phyloP scores from a whole-genome alignment of 2,888 invertebrate genomes.

The Anodontia alba region DNA sequence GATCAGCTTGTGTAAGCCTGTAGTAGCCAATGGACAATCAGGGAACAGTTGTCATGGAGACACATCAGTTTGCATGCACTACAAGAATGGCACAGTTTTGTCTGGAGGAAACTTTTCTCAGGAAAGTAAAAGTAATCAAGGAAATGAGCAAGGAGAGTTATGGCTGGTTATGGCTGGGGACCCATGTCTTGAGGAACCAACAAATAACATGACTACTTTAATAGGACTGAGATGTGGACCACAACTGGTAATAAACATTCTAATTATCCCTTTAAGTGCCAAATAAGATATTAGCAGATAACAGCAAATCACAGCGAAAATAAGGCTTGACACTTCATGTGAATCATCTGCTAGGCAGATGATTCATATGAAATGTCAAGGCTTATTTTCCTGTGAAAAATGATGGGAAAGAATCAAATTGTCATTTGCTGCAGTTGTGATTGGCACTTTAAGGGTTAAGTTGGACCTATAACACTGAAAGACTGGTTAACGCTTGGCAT shows the following conservation, averaged over 20 bases:
- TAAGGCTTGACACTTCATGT: too few species aligned
- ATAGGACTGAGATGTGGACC: slow-evolving; percentile 79
- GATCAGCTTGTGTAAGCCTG: slow-evolving; percentile 70
- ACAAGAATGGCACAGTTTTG: slow-evolving; percentile 51
- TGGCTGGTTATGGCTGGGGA: slow-evolving; percentile 65
- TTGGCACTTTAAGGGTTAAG: too few species aligned
- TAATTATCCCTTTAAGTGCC: too few species aligned
- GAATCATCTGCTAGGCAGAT: too few species aligned
- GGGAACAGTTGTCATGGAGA: slow-evolving; percentile 57
- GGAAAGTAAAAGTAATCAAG: slow-evolving; percentile 13
- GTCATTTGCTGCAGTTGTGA: too few species aligned
- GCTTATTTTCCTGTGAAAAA: too few species aligned
- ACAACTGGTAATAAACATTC: slow-evolving; percentile 72
- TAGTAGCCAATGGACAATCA: slow-evolving; percentile 41
- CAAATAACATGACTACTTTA: slow-evolving; percentile 61
- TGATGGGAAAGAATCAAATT: too few species aligned
- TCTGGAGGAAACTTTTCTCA: slow-evolving; percentile 64
- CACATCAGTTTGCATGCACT: slow-evolving; percentile 65
- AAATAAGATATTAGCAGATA: neutral
- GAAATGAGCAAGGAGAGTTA: slow-evolving; percentile 63
- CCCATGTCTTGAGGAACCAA: slow-evolving; percentile 51
- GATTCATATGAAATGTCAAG: too few species aligned
- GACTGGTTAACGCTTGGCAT: too few species aligned
- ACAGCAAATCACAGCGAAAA: too few species aligned
- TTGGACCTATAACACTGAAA: too few species aligned